Percentiles rank a stretch among this genome's conserved stretches.
These are phyloP conservation scores for Rhinichthys osculus DNA, from an alignment of 2,797 vertebrate genomes.

Conservation along the genomic window DNA sequence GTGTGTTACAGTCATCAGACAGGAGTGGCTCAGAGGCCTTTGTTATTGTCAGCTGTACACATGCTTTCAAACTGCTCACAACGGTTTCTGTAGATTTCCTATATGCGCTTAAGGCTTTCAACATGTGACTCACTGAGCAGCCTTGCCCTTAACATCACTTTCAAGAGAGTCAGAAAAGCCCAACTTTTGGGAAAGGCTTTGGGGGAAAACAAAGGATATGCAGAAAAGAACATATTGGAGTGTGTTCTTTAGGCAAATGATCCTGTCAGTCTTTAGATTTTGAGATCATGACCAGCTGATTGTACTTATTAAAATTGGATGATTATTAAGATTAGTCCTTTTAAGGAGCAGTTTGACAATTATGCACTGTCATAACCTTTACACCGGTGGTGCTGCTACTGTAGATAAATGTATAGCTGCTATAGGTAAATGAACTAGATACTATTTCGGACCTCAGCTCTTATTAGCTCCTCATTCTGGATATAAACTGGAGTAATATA, in stretches of 20 bases:
- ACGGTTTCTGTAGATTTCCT: conserved; percentile 16
- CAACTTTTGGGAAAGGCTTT: background rate
- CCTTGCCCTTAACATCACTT: background rate
- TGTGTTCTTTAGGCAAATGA: background rate
- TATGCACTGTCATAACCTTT: background rate
- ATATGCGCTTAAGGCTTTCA: background rate
- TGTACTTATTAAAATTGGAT: background rate
- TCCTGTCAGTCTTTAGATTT: background rate
- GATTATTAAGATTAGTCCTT: background rate
- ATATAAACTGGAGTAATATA: conserved; percentile 6
- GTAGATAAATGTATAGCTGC: background rate
- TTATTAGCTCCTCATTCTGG: background rate
- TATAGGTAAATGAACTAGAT: background rate
- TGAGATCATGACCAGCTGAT: background rate
- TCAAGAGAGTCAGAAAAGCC: background rate
- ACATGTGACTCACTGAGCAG: background rate
- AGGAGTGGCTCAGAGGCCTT: conserved; percentile 23
- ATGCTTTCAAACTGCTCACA: background rate
- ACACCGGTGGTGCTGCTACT: background rate
- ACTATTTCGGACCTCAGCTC: background rate
- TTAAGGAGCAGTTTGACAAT: background rate
- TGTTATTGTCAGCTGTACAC: conserved; percentile 5
- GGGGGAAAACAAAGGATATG: background rate
- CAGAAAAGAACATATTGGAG: background rate
- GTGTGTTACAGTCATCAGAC: conserved; percentile 27